Evolutionary conservation across 2,888 invertebrate species (phyloP).

Genomic region (Yponomeuta evonymella): DNA sequence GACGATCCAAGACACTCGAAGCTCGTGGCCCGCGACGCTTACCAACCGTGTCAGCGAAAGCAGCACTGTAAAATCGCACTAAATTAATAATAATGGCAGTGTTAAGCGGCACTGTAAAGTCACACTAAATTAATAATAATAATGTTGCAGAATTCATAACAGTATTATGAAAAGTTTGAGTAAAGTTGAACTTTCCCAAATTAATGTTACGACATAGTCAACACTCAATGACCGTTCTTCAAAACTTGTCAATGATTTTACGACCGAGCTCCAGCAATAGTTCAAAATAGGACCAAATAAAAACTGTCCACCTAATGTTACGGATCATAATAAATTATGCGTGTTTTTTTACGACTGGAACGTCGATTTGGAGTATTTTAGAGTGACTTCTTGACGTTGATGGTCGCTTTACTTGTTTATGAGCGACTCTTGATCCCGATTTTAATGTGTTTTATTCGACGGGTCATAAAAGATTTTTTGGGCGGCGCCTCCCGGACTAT

Average conservation of each 20-base stretch:
- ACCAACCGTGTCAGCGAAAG: too few relatives aligned
- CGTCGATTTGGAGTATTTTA: constrained; percentile 28
- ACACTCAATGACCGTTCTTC: constrained; percentile 35
- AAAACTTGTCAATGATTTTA: constrained; percentile 21
- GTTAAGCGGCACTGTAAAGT: too few relatives aligned
- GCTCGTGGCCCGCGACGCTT: too few relatives aligned
- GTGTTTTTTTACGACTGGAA: constrained; percentile 7
- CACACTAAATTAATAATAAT: too few relatives aligned
- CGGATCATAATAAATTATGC: constrained; percentile 11
- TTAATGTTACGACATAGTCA: constrained; percentile 27
- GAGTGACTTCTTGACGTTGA: constrained; percentile 52
- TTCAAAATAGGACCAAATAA: constrained; percentile 62
- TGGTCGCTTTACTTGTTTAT: constrained; percentile 51
- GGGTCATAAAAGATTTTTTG: constrained; percentile 32
- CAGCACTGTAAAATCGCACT: too few relatives aligned
- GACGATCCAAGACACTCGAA: too few relatives aligned
- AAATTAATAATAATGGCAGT: too few relatives aligned
- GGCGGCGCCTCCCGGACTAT: constrained; percentile 33
- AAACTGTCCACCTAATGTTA: constrained; percentile 54
- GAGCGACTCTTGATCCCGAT: constrained; percentile 57
- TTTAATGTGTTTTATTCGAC: constrained; percentile 49
- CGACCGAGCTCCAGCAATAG: constrained; percentile 50
- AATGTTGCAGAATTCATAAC: too few relatives aligned
- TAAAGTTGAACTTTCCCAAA: too few relatives aligned
- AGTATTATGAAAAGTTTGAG: too few relatives aligned